Conservation (phyloP, 2,888 invertebrate genomes). For the Ennomos fuscantarius region DNA sequence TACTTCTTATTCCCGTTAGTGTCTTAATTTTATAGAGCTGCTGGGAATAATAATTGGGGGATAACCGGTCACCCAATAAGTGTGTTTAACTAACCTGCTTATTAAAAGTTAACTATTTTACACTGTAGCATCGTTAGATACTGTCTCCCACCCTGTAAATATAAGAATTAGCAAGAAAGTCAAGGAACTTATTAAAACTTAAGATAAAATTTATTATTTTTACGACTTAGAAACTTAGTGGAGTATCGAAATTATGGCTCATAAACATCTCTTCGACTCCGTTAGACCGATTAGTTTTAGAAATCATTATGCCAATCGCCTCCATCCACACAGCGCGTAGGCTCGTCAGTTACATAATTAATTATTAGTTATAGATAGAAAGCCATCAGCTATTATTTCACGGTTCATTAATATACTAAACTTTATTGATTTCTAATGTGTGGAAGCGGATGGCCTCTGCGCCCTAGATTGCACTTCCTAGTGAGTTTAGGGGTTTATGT, state of each 20-base stretch:
- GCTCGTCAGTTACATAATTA: slow-evolving; percentile 26
- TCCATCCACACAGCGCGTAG: background rate
- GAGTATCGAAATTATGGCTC: slow-evolving; percentile 1
- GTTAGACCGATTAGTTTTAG: slow-evolving; percentile 18
- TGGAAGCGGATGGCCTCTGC: background rate
- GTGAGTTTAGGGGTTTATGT: background rate
- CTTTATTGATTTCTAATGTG: slow-evolving; percentile 29
- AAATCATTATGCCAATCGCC: slow-evolving; percentile 18
- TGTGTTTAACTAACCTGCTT: too few species aligned
- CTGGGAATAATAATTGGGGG: too few species aligned
- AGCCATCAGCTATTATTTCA: slow-evolving; percentile 25
- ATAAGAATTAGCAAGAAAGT: too few species aligned
- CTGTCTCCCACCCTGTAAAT: too few species aligned
- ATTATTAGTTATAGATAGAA: slow-evolving; percentile 29
- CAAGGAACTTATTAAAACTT: too few species aligned
- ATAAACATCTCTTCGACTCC: slow-evolving; percentile 3
- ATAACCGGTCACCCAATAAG: too few species aligned
- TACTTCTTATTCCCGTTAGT: too few species aligned
- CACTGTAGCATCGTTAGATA: too few species aligned
- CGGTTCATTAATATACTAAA: slow-evolving; percentile 21
- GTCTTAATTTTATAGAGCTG: too few species aligned
- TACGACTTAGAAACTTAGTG: too few species aligned
- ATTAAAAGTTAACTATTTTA: too few species aligned
- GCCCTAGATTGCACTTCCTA: background rate
- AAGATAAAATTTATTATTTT: too few species aligned